Percentiles rank a stretch among this genome's conserved stretches.
These are phyloP conservation scores for Tetrapedia diversipes DNA, from an alignment of 2,888 invertebrate species.

Conservation along the genomic window DNA sequence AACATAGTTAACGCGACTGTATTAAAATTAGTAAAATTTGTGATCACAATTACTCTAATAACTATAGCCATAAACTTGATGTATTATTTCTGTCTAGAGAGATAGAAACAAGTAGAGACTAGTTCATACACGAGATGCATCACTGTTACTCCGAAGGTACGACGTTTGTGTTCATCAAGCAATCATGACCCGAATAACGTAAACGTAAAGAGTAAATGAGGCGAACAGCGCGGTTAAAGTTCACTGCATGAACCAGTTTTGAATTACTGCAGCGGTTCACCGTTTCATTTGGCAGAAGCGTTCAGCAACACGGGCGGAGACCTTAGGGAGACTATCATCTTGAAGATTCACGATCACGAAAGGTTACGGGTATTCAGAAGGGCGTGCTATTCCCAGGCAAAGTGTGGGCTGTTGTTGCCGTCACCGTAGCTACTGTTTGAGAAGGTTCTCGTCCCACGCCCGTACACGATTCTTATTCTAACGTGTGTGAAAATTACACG, in stretches of 20 bases:
- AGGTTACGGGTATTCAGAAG: slow-evolving; percentile 56
- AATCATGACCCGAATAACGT: no score
- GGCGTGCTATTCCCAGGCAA: slow-evolving; percentile 65
- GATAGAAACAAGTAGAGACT: no score
- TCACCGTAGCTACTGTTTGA: slow-evolving; percentile 28
- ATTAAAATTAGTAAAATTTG: no score
- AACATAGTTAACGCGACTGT: no score
- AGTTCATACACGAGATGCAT: no score
- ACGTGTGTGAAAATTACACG: slow-evolving; percentile 19
- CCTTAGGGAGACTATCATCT: slow-evolving; percentile 47
- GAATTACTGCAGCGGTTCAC: slow-evolving; percentile 3
- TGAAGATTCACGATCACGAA: slow-evolving; percentile 58
- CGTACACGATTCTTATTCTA: slow-evolving; percentile 40
- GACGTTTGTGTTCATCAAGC: no score
- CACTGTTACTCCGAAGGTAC: no score
- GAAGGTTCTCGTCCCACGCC: slow-evolving; percentile 41
- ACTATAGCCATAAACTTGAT: no score
- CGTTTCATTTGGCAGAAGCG: slow-evolving; percentile 12
- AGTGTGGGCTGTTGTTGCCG: slow-evolving; percentile 21
- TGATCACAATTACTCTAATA: no score
- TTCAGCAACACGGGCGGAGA: neutral
- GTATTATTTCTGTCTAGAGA: no score
- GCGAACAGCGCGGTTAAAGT: no score
- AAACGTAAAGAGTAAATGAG: no score
- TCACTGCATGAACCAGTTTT: neutral